phyloP scores from a whole-genome alignment of 1,140 invertebrate species.

The Adelges cooleyi region DNA sequence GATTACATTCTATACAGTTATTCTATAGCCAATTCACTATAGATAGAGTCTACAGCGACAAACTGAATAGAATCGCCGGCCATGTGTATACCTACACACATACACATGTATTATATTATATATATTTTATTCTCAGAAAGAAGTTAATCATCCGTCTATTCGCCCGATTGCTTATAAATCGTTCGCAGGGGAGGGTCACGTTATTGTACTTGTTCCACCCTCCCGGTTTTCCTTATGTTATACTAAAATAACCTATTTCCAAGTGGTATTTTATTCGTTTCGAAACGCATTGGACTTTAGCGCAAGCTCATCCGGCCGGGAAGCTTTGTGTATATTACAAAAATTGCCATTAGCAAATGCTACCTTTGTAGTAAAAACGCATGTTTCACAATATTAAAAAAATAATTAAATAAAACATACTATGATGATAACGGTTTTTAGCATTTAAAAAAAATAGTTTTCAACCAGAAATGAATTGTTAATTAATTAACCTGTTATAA shows the following conservation, averaged over 20 bases:
- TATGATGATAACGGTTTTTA: too few species aligned
- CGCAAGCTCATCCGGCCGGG: too few species aligned
- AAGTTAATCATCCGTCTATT: constrained; percentile 25
- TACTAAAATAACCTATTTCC: background rate
- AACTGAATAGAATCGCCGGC: background rate
- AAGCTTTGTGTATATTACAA: too few species aligned
- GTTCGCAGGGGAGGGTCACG: background rate
- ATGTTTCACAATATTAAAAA: too few species aligned
- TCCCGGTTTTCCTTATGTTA: background rate
- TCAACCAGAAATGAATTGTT: too few species aligned
- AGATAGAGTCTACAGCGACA: background rate
- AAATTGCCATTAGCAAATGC: too few species aligned
- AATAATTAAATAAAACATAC: too few species aligned
- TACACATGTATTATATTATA: too few species aligned
- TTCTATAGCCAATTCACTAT: background rate
- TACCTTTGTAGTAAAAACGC: too few species aligned
- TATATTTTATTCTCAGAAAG: background rate
- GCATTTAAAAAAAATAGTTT: too few species aligned
- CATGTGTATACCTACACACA: background rate
- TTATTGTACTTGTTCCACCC: background rate
- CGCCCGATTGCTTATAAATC: constrained; percentile 4
- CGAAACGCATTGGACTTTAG: too few species aligned
- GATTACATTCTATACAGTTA: background rate
- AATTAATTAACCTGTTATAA: too few species aligned
- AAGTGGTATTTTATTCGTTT: background rate